These are phyloP conservation scores for Sorex araneus DNA, from an alignment of 2,113 vertebrate genomes.

Conservation along the genomic window DNA sequence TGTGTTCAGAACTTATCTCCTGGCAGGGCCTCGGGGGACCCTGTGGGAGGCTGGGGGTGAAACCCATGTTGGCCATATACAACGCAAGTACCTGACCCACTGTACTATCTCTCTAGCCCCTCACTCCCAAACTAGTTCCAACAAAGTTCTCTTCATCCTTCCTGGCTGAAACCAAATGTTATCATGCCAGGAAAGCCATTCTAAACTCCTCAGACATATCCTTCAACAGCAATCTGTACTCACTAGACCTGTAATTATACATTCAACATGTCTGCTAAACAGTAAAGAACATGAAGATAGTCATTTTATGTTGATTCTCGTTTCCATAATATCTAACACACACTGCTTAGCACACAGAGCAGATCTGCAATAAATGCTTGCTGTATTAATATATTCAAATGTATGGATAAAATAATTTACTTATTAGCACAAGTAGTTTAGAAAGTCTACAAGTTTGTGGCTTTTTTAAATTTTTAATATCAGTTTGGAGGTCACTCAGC, in stretches of 20 bases:
- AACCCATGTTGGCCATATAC: too few species aligned
- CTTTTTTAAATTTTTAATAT: too few species aligned
- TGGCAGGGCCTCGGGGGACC: too few species aligned
- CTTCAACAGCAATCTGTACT: constrained; percentile 29
- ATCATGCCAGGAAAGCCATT: constrained; percentile 22
- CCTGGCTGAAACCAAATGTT: constrained; percentile 33
- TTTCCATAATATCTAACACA: constrained; percentile 67
- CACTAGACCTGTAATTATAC: constrained; percentile 33
- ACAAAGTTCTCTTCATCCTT: constrained; percentile 52
- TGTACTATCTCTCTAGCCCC: too few species aligned
- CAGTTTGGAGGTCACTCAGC: too few species aligned
- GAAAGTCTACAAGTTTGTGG: neutral
- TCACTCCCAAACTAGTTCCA: neutral
- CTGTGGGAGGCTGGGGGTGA: too few species aligned
- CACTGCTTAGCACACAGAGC: neutral
- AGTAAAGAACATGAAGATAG: constrained; percentile 19
- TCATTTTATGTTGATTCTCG: constrained; percentile 7
- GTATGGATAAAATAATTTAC: neutral
- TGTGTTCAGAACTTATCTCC: too few species aligned
- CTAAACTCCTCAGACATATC: neutral
- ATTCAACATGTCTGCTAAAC: constrained; percentile 45
- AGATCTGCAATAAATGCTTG: constrained; percentile 28
- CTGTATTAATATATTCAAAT: constrained; percentile 46
- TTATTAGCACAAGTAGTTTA: constrained; percentile 6
- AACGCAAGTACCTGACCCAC: too few species aligned